Evolutionary conservation across 2,113 vertebrate genomes (phyloP).

Genomic region (Sylvilagus bachmani): DNA sequence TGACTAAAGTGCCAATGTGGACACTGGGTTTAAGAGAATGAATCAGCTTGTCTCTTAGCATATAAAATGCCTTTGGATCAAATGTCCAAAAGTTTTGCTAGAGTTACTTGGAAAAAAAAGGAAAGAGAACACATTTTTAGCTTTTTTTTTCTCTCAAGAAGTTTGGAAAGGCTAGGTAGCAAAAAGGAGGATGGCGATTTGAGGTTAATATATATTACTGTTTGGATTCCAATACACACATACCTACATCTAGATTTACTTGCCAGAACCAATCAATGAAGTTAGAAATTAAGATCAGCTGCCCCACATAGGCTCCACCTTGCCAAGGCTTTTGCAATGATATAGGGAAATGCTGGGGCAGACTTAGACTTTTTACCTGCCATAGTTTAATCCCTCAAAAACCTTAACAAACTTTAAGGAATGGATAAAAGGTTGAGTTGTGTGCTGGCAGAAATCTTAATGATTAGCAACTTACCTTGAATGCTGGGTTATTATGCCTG

Average conservation of each 20-base stretch:
- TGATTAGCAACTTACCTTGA: slow-evolving; percentile 90
- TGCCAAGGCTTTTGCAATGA: background rate
- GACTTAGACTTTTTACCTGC: background rate
- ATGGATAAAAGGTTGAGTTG: background rate
- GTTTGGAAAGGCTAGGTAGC: background rate
- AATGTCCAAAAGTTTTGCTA: background rate
- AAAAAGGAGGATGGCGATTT: background rate
- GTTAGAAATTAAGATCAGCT: background rate
- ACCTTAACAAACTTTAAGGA: background rate
- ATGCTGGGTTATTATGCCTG: slow-evolving; percentile 93
- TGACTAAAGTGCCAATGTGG: background rate
- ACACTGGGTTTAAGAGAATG: background rate
- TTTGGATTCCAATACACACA: background rate
- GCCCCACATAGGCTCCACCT: background rate
- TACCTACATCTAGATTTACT: background rate
- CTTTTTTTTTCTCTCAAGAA: slow-evolving; percentile 9
- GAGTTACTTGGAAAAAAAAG: background rate
- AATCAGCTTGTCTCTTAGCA: background rate
- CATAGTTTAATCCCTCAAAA: background rate
- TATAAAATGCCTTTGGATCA: background rate
- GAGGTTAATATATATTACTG: background rate
- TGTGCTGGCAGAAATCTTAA: background rate
- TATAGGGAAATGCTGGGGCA: background rate
- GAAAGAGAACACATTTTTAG: slow-evolving; percentile 26
- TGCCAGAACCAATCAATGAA: background rate